Evolutionary conservation across 2,888 invertebrate species (phyloP).

Genomic region (Dromius quadrimaculatus): DNA sequence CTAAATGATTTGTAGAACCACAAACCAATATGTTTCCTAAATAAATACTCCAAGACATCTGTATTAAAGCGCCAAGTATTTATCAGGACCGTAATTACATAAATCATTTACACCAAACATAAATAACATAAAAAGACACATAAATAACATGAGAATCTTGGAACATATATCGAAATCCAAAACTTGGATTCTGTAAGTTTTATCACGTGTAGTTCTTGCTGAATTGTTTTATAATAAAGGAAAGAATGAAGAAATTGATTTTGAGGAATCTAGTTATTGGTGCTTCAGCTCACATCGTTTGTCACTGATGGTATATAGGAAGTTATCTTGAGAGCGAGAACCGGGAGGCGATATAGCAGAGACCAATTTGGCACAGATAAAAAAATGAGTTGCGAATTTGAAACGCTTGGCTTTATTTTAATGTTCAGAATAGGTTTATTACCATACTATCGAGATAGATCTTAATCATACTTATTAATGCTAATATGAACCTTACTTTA

Average conservation of each 20-base stretch:
- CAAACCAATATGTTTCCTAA: too few species aligned
- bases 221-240: constrained; percentile 23
- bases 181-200: constrained; percentile 23
- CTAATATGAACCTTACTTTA: too few species aligned
- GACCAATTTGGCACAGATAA: neutral
- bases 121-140: constrained; percentile 29
- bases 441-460: too few species aligned
- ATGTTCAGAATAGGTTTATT: too few species aligned
- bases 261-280: constrained; percentile 6
- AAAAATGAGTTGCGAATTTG: neutral
- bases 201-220: neutral
- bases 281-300: constrained; percentile 6
- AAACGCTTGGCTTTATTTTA: neutral
- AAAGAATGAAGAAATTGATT: constrained; percentile 27
- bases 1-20: too few species aligned
- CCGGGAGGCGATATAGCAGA: neutral
- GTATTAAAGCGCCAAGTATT: constrained; percentile 16
- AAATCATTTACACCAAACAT: constrained; percentile 24
- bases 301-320: constrained; percentile 3
- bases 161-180: constrained; percentile 29
- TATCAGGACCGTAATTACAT: constrained; percentile 33
- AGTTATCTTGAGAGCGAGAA: neutral
- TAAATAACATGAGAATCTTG: constrained; percentile 25
- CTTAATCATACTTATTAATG: too few species aligned
- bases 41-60: constrained; percentile 6